phyloP scores from a whole-genome alignment of 2,888 invertebrate genomes.

The Ceraclea dissimilis region DNA sequence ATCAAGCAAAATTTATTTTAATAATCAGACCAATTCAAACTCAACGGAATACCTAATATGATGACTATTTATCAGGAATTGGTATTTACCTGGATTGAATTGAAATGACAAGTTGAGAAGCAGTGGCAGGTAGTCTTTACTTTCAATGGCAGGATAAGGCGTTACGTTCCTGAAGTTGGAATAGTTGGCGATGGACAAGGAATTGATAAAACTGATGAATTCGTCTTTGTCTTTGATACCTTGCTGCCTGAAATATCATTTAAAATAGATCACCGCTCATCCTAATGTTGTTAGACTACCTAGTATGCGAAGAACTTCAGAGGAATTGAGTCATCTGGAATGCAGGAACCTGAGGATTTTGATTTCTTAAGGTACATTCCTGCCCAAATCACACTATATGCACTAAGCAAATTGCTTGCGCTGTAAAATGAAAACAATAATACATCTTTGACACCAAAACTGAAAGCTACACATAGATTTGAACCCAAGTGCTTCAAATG shows the following conservation, averaged over 20 bases:
- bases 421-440: no score
- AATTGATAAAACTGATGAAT: slow-evolving; percentile 48
- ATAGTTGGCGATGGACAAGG: slow-evolving; percentile 52
- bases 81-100: slow-evolving; percentile 41
- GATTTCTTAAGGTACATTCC: no score
- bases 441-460: no score
- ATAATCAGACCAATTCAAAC: neutral
- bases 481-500: no score
- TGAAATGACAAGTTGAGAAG: slow-evolving; percentile 45
- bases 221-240: slow-evolving; percentile 42
- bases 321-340: no score
- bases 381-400: no score
- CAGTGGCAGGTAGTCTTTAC: slow-evolving; percentile 51
- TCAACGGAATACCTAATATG: neutral
- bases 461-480: no score
- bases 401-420: no score
- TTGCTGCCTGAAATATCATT: slow-evolving; percentile 31
- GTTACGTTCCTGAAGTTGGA: slow-evolving; percentile 52
- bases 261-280: neutral
- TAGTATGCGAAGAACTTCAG: no score
- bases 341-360: no score
- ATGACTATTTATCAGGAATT: neutral
- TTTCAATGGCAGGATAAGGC: slow-evolving; percentile 45
- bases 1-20: neutral
- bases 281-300: no score